phyloP scores from a whole-genome alignment of 2,113 vertebrate genomes.

The Carassius carassius region DNA sequence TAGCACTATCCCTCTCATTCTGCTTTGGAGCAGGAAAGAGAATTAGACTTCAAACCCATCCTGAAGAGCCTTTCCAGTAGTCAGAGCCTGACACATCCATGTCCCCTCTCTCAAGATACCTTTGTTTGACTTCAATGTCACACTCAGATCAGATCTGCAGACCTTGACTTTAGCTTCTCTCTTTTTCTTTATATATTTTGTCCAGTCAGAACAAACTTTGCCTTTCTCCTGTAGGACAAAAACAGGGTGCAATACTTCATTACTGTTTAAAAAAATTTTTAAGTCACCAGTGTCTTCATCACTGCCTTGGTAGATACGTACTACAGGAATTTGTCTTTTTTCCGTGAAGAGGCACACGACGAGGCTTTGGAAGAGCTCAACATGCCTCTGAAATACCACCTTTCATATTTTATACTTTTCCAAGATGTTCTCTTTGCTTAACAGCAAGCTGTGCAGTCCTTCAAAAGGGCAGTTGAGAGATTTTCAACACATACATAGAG shows the following conservation, averaged over 20 bases:
- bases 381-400: background rate
- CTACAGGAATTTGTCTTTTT: background rate
- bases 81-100: conserved; percentile 35
- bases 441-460: background rate
- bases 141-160: conserved; percentile 45
- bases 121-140: conserved; percentile 48
- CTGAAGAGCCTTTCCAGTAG: conserved; percentile 7
- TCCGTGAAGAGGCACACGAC: background rate
- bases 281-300: background rate
- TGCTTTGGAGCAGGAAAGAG: background rate
- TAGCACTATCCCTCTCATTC: background rate
- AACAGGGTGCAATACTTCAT: conserved; percentile 37
- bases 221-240: conserved; percentile 45
- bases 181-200: conserved; percentile 40
- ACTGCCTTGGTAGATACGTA: background rate
- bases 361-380: background rate
- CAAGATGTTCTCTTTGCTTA: background rate
- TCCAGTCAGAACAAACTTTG: background rate
- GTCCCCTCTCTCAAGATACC: conserved; percentile 38
- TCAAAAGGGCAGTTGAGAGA: background rate
- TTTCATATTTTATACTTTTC: background rate
- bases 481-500: background rate
- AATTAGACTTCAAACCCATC: conserved; percentile 48
- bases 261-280: background rate
- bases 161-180: conserved; percentile 31